Evolutionary conservation across 2,888 invertebrate species (phyloP), one percentile per base, ranked within the genome.

Genomic region (Hypomecis punctinalis): DNA sequence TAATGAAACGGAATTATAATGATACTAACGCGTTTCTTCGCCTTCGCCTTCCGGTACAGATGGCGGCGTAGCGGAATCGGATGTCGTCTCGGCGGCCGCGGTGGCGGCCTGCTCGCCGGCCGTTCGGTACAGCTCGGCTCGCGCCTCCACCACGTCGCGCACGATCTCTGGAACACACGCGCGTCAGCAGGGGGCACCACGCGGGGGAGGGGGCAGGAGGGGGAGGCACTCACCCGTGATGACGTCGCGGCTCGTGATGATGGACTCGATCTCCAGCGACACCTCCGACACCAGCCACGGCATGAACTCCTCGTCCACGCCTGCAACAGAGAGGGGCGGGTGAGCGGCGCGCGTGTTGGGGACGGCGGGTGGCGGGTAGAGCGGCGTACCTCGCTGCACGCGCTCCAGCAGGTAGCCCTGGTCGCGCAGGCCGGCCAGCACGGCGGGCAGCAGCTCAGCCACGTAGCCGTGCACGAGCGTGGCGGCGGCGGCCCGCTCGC

Each of bases 271-370:
- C 90, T 98, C 97, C 67, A 94, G 93, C 55, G 96, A 95, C 53
- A 98, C 97, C 86, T 97, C 96, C 58, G 94, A 94, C 90, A 97
- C 95, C 72, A 98, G 90, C 98, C 98, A 98, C 56, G 98, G 97
- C 94, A 97, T 95, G 90, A 97, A 97, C 60, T 96, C 95, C 74
- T 97, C 95, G 78, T 97, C 96, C 42, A 96, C 94, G 66, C 96
- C 96, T 95, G 91, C 75, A 61, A 61, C 46, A 13, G 39, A 52
- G 10, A 10, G n/a, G 39, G 43, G 53, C 23, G 37, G 5, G 37
- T 48, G 3, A 10, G 10, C 1, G 9, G 8, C 23, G 23, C 39
- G 11, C 6, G 11, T 5, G 5, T 3, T 13, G 9, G 0, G 13
- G n/a, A 48, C 4, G 6, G 6, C 5, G 2, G 35, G 5, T 7